These are phyloP conservation scores for Gymnogyps californianus DNA, from an alignment of 2,113 vertebrate genomes.

Conservation along the genomic window DNA sequence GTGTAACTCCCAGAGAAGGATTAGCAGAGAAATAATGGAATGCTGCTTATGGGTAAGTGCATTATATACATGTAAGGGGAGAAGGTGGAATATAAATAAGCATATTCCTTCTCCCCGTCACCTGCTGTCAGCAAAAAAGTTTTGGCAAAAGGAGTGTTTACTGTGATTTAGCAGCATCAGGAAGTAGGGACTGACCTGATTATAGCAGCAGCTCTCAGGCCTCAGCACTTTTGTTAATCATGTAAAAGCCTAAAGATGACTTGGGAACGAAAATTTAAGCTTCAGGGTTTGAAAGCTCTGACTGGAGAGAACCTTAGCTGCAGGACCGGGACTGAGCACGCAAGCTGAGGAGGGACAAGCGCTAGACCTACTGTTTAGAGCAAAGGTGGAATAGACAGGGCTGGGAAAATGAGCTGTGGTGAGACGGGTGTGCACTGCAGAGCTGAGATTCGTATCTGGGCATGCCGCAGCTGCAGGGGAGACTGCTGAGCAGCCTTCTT, in stretches of 20 bases:
- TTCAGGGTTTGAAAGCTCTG: background rate
- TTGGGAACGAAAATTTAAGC: background rate
- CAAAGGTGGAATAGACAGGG: background rate
- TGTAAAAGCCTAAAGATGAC: background rate
- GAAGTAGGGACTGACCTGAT: background rate
- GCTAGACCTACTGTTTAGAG: background rate
- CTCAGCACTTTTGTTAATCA: constrained; percentile 21
- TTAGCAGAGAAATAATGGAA: background rate
- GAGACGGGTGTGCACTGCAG: background rate
- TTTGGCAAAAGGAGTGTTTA: background rate
- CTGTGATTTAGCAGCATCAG: background rate
- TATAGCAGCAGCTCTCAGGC: background rate
- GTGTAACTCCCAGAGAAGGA: background rate
- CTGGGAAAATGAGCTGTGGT: background rate
- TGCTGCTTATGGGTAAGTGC: background rate
- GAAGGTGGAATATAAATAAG: background rate
- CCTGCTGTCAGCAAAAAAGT: background rate
- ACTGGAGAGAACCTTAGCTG: background rate
- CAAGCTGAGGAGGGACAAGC: background rate
- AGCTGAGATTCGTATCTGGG: background rate
- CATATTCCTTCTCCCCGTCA: background rate
- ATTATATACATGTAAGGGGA: background rate
- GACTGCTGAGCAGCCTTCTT: background rate
- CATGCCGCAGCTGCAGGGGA: too few species aligned
- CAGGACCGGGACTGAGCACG: background rate